phyloP scores from a whole-genome alignment of 1,140 invertebrate species.

The Lerema accius region DNA sequence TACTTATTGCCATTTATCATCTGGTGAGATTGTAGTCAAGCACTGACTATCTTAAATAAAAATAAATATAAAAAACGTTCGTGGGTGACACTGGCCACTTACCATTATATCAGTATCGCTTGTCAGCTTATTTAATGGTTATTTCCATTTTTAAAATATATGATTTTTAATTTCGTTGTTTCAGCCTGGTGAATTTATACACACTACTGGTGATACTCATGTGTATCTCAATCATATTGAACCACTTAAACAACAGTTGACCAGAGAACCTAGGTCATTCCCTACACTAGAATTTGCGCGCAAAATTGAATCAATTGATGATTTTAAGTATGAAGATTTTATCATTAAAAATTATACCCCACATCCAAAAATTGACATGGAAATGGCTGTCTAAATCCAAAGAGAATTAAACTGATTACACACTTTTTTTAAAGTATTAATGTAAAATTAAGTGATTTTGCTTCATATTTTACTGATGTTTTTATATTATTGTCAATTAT shows the following conservation, averaged over 20 bases:
- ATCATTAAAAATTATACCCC: conserved; percentile 94
- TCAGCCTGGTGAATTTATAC: conserved; percentile 97
- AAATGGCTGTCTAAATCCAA: conserved; percentile 94
- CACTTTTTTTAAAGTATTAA: too few species aligned
- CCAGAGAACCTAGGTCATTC: conserved; percentile 91
- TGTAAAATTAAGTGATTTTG: conserved; percentile 21
- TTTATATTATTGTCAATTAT: too few species aligned
- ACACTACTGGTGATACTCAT: conserved; percentile 98
- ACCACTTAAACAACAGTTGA: conserved; percentile 92
- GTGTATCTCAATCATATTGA: conserved; percentile 97
- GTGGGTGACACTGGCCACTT: too few species aligned
- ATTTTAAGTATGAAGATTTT: conserved; percentile 96
- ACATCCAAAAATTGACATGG: conserved; percentile 95
- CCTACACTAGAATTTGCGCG: conserved; percentile 87
- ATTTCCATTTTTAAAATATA: too few species aligned
- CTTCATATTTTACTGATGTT: conserved; percentile 2
- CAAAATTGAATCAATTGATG: conserved; percentile 89
- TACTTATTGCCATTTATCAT: too few species aligned
- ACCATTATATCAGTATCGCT: too few species aligned
- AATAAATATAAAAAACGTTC: too few species aligned
- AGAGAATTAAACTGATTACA: too few species aligned
- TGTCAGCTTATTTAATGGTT: too few species aligned
- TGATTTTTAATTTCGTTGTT: conserved; percentile 45
- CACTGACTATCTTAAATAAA: too few species aligned
- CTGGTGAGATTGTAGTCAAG: too few species aligned